These are phyloP conservation scores for Ophioninae sp. DNA, from an alignment of 2,888 invertebrate species.

Conservation along the genomic window DNA sequence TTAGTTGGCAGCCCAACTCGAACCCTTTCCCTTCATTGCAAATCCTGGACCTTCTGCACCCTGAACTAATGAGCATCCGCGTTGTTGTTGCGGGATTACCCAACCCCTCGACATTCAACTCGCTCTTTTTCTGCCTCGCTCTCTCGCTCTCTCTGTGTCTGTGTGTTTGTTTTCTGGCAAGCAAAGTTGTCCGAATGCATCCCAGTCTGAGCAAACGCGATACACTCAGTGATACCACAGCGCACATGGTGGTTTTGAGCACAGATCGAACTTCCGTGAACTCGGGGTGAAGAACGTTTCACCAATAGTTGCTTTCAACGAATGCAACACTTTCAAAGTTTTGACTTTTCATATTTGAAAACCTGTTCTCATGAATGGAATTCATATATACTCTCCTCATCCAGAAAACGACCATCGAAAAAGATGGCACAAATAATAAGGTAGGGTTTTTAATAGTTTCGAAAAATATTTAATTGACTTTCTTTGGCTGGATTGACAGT, in stretches of 20 bases:
- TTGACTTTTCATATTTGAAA: not conserved
- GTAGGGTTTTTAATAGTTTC: not conserved
- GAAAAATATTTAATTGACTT: not conserved
- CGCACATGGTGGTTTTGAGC: not conserved
- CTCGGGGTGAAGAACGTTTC: not conserved
- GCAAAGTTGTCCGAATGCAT: constrained; percentile 42
- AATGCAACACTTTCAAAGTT: not conserved
- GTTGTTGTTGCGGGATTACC: constrained; percentile 61
- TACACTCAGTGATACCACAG: constrained; percentile 17
- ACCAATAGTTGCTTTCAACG: not conserved
- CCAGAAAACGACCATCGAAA: not conserved
- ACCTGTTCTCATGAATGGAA: not conserved
- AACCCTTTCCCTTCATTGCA: constrained; percentile 68
- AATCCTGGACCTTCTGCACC: constrained; percentile 40
- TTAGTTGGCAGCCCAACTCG: constrained; percentile 72
- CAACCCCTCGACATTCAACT: not conserved
- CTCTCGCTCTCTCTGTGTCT: not conserved
- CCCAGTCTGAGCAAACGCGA: constrained; percentile 17
- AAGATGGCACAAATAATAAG: not conserved
- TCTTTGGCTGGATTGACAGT: not conserved
- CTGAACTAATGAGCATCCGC: constrained; percentile 71
- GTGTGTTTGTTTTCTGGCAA: not conserved
- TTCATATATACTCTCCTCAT: not conserved
- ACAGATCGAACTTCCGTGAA: constrained; percentile 11
- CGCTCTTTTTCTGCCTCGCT: not conserved